phyloP scores from a whole-genome alignment of 2,113 vertebrate genomes.

The Halcyon senegalensis region DNA sequence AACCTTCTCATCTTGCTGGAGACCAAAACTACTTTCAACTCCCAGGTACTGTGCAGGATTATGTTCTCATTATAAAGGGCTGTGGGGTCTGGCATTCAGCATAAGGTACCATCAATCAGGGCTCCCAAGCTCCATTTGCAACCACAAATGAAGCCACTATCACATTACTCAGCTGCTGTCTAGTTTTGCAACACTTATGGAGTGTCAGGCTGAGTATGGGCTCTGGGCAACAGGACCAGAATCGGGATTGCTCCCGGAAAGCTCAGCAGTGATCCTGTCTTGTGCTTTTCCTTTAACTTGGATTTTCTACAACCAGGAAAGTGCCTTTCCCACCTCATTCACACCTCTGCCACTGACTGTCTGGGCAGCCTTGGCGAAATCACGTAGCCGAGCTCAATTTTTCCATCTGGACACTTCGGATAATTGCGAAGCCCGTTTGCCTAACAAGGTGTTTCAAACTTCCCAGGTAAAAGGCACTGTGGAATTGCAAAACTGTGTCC shows the following conservation, averaged over 20 bases:
- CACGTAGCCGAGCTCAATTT: background rate
- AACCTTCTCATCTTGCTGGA: background rate
- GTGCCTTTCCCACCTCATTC: background rate
- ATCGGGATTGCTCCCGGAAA: background rate
- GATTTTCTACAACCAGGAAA: background rate
- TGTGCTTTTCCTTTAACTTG: background rate
- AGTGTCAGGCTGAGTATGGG: accelerated
- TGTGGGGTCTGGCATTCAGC: background rate
- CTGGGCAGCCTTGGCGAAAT: background rate
- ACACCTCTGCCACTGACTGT: background rate
- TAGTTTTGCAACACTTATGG: background rate
- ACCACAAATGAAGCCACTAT: background rate
- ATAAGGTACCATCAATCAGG: background rate
- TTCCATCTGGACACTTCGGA: background rate
- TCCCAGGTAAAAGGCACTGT: background rate
- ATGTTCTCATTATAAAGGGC: background rate
- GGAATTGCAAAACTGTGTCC: background rate
- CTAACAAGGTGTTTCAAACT: background rate
- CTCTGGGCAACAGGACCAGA: background rate
- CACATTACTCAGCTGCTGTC: background rate
- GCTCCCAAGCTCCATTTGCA: background rate
- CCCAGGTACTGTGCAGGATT: background rate
- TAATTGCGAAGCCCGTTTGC: background rate
- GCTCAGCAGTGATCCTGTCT: background rate
- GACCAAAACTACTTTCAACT: background rate